Conservation (phyloP, 1,140 invertebrate species). For the Macrobrachium nipponense region DNA sequence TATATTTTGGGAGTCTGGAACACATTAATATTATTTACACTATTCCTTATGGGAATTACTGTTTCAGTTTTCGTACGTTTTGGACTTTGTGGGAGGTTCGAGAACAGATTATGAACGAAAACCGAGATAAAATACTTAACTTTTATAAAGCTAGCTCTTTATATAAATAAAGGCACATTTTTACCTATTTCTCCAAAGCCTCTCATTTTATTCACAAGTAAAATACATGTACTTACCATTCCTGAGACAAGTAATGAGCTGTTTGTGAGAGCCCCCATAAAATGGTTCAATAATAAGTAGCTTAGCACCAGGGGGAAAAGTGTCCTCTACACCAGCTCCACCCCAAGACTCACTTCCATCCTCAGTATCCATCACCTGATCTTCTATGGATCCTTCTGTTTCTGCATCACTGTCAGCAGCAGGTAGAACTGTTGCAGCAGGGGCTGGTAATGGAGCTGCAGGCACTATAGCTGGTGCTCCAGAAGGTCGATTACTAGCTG, state of each 20-base stretch:
- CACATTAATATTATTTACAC: too few relatives aligned
- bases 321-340: conserved; percentile 38
- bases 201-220: neutral
- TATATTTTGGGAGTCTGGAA: too few relatives aligned
- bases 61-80: too few relatives aligned
- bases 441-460: neutral
- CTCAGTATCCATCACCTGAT: conserved; percentile 61
- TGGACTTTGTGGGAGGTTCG: too few relatives aligned
- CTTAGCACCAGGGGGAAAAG: conserved; percentile 41
- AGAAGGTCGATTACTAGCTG: conserved; percentile 49
- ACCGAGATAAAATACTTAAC: too few relatives aligned
- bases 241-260: conserved; percentile 70
- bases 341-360: conserved; percentile 56
- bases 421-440: neutral
- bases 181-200: neutral
- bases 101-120: too few relatives aligned
- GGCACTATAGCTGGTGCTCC: conserved; percentile 44
- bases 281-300: conserved; percentile 75
- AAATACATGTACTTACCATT: conserved; percentile 15
- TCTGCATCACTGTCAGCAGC: conserved; percentile 44
- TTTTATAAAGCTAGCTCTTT: too few relatives aligned
- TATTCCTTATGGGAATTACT: too few relatives aligned
- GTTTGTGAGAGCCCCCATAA: conserved; percentile 80
- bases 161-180: neutral
- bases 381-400: conserved; percentile 38